Base-by-base conservation (phyloP, 1,140 invertebrate genomes). In the Coelopa frigida region DNA sequence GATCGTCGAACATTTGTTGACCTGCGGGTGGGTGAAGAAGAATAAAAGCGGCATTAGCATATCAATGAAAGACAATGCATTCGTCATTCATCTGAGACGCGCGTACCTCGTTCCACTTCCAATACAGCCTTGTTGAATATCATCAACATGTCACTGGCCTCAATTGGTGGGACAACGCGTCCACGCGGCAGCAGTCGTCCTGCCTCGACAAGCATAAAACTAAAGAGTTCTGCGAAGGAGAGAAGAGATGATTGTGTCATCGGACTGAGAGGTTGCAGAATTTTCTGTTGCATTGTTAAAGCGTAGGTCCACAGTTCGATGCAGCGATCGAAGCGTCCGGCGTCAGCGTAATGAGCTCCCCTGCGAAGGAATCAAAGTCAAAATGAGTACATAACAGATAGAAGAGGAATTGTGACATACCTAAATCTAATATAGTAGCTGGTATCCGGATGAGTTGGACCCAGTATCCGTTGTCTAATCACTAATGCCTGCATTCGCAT, bases 401-500 rank as follows among this genome's bases (percentile, higher is more conserved):
- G 26, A 10, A 17, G n/a, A 5, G 33, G n/a, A 2, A 33, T 10
- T 7, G 14, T 1, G 5, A 41, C 56, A 27, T 12, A 68, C 64
- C 64, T 56, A 49, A 62, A 69, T 33, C 93, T 78, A 48, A 97
- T 93, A 70, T 94, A 96, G 70, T 97, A 96, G 57, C 87, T 90
- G 20, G 93, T 97, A 68, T 97, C 93, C 1, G 93, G 93, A 81
- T 97, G 93, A 8, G 89, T 89, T 1, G 91, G 90, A 15, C 73
- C 82, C 35, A 98, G 73, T 55, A 98, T 95, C 57, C 94, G 75
- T 72, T 97, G 93, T 49, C 94, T 78, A 32, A 98, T 90, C 36
- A 97, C 79, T 23, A 98, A 72, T 4, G 92, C 90, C 67, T 98
- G 94, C 90, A 97, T 95, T 58, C 92, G 75, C 87, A 96, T 94